phyloP scores from a whole-genome alignment of 1,140 invertebrate species.

The Eriosoma lanigerum region DNA sequence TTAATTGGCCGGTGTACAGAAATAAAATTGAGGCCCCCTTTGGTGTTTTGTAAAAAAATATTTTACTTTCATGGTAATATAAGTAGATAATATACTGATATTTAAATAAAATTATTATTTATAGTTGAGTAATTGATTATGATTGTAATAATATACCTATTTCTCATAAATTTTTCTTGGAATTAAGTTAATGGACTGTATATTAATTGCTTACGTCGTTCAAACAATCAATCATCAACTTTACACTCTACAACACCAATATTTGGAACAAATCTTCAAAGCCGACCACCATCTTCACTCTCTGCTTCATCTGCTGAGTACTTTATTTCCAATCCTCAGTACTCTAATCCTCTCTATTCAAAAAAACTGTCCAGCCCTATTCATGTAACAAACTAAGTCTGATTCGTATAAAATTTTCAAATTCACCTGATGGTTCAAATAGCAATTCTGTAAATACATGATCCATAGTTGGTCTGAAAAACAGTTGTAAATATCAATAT shows the following conservation, averaged over 20 bases:
- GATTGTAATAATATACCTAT: no score
- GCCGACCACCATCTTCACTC: neutral
- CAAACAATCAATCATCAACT: neutral
- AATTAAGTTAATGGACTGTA: neutral
- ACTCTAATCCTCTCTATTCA: neutral
- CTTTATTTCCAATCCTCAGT: neutral
- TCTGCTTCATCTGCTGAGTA: neutral
- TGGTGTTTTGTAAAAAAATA: no score
- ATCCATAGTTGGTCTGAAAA: neutral
- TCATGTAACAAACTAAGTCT: neutral
- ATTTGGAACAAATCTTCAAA: neutral
- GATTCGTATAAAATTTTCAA: slow-evolving; percentile 12
- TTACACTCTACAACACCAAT: neutral
- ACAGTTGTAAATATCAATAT: no score
- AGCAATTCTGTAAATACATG: neutral
- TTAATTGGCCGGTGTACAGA: no score
- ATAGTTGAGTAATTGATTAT: no score
- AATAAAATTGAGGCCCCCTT: no score
- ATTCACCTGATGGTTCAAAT: neutral
- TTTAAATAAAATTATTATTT: no score
- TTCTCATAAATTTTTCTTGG: no score
- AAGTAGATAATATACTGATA: no score
- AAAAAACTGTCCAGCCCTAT: neutral
- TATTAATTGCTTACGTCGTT: neutral
- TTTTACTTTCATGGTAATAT: no score